A percentile compares a stretch with the other conserved stretches of the same genome.
These are phyloP conservation scores for Nymphalis io DNA, from an alignment of 1,140 invertebrate genomes.

Conservation along the genomic window DNA sequence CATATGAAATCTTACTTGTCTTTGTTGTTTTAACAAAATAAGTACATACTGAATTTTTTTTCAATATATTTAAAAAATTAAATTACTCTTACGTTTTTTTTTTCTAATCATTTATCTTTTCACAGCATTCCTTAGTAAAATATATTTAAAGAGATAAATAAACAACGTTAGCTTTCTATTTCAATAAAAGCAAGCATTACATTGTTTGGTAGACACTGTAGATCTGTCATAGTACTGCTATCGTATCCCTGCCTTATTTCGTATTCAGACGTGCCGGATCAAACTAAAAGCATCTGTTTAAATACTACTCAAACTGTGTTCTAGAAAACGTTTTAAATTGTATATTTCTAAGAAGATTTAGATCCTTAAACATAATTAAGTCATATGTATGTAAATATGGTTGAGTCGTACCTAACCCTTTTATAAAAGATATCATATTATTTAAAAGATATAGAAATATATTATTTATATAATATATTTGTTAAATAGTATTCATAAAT, in stretches of 20 bases:
- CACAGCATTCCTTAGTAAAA: background rate
- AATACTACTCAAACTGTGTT: background rate
- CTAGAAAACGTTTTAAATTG: background rate
- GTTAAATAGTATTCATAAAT: too few species aligned
- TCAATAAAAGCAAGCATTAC: background rate
- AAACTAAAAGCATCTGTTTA: slow-evolving; percentile 15
- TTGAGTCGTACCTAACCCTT: too few species aligned
- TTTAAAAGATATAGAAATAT: too few species aligned
- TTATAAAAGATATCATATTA: too few species aligned
- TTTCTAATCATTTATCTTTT: too few species aligned
- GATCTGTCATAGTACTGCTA: slow-evolving; percentile 1
- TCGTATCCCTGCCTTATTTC: slow-evolving; percentile 6
- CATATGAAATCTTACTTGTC: too few species aligned
- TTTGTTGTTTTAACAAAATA: too few species aligned
- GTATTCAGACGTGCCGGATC: slow-evolving; percentile 22
- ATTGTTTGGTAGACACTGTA: slow-evolving; percentile 4
- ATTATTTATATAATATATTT: too few species aligned
- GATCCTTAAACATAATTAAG: background rate
- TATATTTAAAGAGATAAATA: slow-evolving; percentile 5
- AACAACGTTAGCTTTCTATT: background rate
- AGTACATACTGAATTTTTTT: too few species aligned
- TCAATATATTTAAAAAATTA: too few species aligned
- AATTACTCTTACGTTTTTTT: too few species aligned
- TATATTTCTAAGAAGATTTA: background rate
- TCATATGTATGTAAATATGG: too few species aligned